Conservation (phyloP, 2,888 invertebrate species). For the Oxystoma pomonae region DNA sequence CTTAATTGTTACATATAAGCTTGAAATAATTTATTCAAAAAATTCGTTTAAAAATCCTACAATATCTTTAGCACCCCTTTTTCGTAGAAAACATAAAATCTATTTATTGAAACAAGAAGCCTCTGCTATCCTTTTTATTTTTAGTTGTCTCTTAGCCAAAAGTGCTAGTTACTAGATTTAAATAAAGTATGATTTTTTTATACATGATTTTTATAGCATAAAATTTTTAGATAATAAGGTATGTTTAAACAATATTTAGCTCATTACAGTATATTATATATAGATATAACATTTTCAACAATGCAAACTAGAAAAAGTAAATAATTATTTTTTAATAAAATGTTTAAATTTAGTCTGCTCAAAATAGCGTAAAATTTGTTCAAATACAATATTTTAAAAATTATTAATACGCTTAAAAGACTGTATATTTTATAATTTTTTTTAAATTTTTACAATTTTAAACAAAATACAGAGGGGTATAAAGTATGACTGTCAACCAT, state of each 20-base stretch:
- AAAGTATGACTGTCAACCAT: too few relatives aligned
- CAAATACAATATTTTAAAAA: not conserved
- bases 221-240: constrained; percentile 22
- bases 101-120: too few relatives aligned
- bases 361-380: not conserved
- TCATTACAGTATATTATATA: constrained; percentile 35
- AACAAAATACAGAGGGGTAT: constrained; percentile 18
- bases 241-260: constrained; percentile 32
- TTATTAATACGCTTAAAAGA: constrained; percentile 9
- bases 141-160: not conserved
- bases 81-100: too few relatives aligned
- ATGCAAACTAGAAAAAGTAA: constrained; percentile 37
- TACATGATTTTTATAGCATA: constrained; percentile 4
- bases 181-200: not conserved
- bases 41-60: too few relatives aligned
- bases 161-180: not conserved
- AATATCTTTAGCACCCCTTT: too few relatives aligned
- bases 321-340: not conserved
- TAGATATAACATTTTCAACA: constrained; percentile 38
- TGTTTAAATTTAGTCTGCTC: not conserved
- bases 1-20: too few relatives aligned
- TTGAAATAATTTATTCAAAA: too few relatives aligned
- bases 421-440: constrained; percentile 2
- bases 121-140: too few relatives aligned
- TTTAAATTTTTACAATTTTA: not conserved